phyloP scores from a whole-genome alignment of 2,888 invertebrate species.

The Caenorhabditis sp. region DNA sequence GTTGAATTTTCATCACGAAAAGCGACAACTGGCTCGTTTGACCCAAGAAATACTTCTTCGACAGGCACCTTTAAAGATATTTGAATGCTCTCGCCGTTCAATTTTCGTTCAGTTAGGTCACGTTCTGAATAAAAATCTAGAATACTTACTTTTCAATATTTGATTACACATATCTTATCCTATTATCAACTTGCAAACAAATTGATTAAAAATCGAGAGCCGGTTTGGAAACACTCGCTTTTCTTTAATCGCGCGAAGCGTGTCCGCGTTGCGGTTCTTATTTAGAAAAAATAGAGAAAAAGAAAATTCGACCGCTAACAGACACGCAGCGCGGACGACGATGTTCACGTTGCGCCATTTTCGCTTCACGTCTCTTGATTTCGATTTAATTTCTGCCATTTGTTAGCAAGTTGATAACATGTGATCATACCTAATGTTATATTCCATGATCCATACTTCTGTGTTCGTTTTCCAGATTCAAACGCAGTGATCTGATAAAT shows the following conservation, averaged over 20 bases:
- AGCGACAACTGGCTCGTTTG: constrained; percentile 50
- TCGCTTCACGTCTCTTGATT: no score
- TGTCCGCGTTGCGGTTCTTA: no score
- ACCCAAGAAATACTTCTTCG: constrained; percentile 51
- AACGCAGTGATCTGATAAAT: constrained; percentile 38
- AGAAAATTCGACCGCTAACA: no score
- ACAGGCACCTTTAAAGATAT: constrained; percentile 52
- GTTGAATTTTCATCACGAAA: constrained; percentile 39
- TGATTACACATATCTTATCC: background rate
- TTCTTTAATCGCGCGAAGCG: no score
- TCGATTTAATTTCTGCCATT: no score
- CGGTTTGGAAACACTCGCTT: no score
- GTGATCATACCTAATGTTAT: constrained; percentile 28
- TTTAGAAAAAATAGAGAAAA: no score
- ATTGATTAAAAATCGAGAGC: no score
- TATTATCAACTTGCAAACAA: no score
- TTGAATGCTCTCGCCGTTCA: constrained; percentile 41
- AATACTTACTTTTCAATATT: background rate
- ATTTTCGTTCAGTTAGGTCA: constrained; percentile 16
- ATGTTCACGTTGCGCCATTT: no score
- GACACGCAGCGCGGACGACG: no score
- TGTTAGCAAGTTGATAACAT: no score
- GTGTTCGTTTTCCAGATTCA: constrained; percentile 30
- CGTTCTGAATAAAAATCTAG: constrained; percentile 2
- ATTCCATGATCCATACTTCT: constrained; percentile 42